Evolutionary conservation across 2,888 invertebrate genomes (phyloP).

Genomic region (Ochropleura leucogaster): DNA sequence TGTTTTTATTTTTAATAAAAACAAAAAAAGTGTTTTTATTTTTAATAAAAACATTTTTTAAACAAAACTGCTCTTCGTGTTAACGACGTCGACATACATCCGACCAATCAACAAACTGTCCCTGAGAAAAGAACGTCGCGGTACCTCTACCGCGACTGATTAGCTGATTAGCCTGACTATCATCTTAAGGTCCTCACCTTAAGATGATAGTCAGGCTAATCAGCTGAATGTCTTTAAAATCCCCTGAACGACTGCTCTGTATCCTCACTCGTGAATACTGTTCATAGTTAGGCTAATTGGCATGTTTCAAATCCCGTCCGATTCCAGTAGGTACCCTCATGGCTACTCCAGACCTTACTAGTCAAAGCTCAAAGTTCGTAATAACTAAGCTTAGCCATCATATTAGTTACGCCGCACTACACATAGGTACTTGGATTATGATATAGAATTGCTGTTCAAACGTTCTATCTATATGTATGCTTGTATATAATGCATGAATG

Average conservation of each 20-base stretch:
- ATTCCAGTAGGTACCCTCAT: neutral
- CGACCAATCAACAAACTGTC: no score
- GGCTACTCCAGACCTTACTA: neutral
- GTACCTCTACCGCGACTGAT: no score
- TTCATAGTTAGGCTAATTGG: neutral
- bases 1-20: no score
- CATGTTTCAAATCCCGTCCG: neutral
- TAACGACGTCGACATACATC: no score
- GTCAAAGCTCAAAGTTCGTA: neutral
- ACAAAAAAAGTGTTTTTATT: no score
- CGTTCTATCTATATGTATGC: neutral
- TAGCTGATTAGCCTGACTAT: no score
- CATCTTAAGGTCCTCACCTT: no score
- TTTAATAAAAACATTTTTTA: no score
- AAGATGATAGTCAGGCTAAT: neutral
- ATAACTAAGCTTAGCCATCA: slow-evolving; percentile 1
- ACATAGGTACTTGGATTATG: neutral
- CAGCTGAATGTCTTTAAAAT: neutral
- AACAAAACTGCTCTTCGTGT: no score
- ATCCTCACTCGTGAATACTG: neutral
- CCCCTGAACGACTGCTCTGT: neutral
- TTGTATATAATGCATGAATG: neutral
- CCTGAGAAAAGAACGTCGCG: no score
- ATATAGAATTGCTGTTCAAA: neutral
- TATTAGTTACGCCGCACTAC: slow-evolving; percentile 7